Evolutionary conservation across 2,888 invertebrate genomes (phyloP).

Genomic region (Ommatoiulus sabulosus): DNA sequence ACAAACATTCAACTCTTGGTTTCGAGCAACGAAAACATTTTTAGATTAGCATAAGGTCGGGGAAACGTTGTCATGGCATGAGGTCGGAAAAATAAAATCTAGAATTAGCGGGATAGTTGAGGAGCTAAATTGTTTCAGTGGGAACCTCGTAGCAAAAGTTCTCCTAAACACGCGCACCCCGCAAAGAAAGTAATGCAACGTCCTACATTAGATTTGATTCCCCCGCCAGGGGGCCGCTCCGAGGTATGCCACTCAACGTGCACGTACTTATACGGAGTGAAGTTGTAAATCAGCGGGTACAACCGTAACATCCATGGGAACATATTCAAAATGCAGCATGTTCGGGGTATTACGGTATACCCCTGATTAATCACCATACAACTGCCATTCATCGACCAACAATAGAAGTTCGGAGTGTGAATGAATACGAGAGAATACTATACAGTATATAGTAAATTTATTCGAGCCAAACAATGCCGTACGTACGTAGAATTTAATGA

Average conservation of each 20-base stretch:
- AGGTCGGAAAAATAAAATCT: not conserved
- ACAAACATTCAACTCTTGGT: not conserved
- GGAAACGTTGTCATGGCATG: not conserved
- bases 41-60: not conserved
- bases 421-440: not conserved
- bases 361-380: not conserved
- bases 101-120: not conserved
- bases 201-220: not conserved
- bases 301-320: not conserved
- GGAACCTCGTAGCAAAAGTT: not conserved
- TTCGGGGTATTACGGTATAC: not conserved
- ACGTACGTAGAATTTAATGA: not conserved
- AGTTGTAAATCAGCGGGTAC: constrained; percentile 17
- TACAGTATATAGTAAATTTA: not conserved
- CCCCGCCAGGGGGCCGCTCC: not conserved
- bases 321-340: constrained; percentile 9
- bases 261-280: not conserved
- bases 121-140: constrained; percentile 5
- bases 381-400: not conserved
- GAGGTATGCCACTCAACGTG: not conserved
- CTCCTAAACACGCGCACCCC: not conserved
- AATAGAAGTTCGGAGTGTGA: not conserved
- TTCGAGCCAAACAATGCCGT: not conserved
- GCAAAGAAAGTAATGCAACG: not conserved
- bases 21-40: not conserved